These are phyloP conservation scores for Hypselothyrea guttata DNA, from an alignment of 2,888 invertebrate genomes.

Conservation along the genomic window DNA sequence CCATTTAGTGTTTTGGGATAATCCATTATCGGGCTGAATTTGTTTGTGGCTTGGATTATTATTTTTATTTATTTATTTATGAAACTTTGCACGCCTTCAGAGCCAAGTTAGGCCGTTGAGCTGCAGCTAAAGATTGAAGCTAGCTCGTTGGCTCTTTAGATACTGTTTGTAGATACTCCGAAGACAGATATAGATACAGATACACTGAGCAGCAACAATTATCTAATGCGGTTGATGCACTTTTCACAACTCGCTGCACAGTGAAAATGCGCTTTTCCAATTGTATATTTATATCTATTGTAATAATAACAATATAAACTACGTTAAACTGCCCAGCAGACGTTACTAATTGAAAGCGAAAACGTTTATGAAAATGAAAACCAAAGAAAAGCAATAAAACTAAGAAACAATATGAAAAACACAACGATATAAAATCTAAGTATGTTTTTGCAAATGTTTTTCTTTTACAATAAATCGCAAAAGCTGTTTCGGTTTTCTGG, in stretches of 20 bases:
- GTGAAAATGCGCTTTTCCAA: slow-evolving; percentile 67
- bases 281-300: slow-evolving; percentile 18
- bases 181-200: slow-evolving; percentile 24
- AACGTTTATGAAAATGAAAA: slow-evolving; percentile 30
- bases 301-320: slow-evolving; percentile 10
- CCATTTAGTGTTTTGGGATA: slow-evolving; percentile 77
- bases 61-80: too few species aligned
- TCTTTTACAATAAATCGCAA: slow-evolving; percentile 39
- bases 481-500: slow-evolving; percentile 34
- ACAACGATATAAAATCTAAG: slow-evolving; percentile 26
- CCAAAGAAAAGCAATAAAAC: slow-evolving; percentile 28
- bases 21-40: slow-evolving; percentile 61
- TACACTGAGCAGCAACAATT: slow-evolving; percentile 42
- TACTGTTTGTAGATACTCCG: slow-evolving; percentile 2
- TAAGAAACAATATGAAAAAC: slow-evolving; percentile 25
- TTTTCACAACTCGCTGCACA: slow-evolving; percentile 79
- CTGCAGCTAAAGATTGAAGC: neutral
- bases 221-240: slow-evolving; percentile 80
- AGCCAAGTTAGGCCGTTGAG: neutral
- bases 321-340: slow-evolving; percentile 6
- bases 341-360: slow-evolving; percentile 44
- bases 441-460: slow-evolving; percentile 55
- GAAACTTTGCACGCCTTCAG: too few species aligned
- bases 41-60: too few species aligned
- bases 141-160: neutral